Evolutionary conservation across 2,888 invertebrate species (phyloP).

Genomic region (Euclidia mi): DNA sequence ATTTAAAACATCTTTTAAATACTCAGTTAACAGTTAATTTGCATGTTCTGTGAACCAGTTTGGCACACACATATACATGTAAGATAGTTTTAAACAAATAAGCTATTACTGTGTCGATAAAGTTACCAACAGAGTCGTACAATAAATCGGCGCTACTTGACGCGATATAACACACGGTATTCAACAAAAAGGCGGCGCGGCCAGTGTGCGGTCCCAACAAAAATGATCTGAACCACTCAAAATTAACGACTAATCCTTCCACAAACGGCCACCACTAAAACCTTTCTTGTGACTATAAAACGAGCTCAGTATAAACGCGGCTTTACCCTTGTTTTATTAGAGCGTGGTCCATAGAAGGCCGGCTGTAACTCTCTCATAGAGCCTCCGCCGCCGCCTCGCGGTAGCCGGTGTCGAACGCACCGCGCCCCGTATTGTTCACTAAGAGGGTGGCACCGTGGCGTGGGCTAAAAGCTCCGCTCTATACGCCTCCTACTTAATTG

Average conservation of each 20-base stretch:
- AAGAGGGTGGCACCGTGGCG: constrained; percentile 70
- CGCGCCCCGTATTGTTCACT: constrained; percentile 72
- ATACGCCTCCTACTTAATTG: constrained; percentile 78
- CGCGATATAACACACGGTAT: constrained; percentile 16
- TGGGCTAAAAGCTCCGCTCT: constrained; percentile 68
- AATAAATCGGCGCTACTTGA: constrained; percentile 4
- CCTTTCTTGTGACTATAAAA: constrained; percentile 66
- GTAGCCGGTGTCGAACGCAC: constrained; percentile 55
- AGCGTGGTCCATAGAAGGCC: constrained; percentile 66
- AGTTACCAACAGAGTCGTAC: not conserved
- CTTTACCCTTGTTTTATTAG: constrained; percentile 72
- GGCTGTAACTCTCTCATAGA: constrained; percentile 76
- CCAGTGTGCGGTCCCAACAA: constrained; percentile 38
- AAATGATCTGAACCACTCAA: constrained; percentile 57
- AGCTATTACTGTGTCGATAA: too few relatives aligned
- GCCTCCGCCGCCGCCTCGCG: too few relatives aligned
- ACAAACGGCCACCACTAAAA: constrained; percentile 62
- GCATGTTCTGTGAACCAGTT: too few relatives aligned
- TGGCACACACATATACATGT: too few relatives aligned
- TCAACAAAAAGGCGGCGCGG: constrained; percentile 23
- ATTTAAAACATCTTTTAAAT: too few relatives aligned
- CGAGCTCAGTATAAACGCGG: constrained; percentile 69
- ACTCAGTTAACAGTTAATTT: too few relatives aligned
- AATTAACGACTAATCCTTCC: constrained; percentile 57
- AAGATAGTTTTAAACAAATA: not conserved